These are phyloP conservation scores for Acleris literana DNA, from an alignment of 2,888 invertebrate species.

Conservation along the genomic window DNA sequence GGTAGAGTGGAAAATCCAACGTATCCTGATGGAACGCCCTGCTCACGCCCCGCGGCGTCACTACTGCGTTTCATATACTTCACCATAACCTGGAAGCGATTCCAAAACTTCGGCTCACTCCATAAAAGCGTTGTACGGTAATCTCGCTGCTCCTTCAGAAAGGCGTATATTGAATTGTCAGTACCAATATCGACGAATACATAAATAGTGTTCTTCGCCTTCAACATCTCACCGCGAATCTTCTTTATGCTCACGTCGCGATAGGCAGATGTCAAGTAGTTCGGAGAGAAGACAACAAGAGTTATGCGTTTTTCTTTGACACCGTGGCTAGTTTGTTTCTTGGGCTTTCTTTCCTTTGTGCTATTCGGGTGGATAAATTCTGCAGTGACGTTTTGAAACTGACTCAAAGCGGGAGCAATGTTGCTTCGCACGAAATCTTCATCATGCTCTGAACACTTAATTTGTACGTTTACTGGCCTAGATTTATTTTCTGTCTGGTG, in stretches of 20 bases:
- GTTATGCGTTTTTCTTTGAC: conserved; percentile 51
- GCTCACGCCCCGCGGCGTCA: conserved; percentile 6
- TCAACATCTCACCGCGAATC: conserved; percentile 71
- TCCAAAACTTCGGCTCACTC: conserved; percentile 72
- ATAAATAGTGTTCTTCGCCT: conserved; percentile 66
- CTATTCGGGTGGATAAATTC: conserved; percentile 46
- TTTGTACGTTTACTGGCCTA: conserved; percentile 47
- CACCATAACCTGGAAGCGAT: conserved; percentile 56
- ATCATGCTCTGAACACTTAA: conserved; percentile 63
- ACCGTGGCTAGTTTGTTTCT: conserved; percentile 49
- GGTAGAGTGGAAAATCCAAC: conserved; percentile 49
- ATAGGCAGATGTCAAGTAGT: conserved; percentile 70
- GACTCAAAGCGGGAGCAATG: conserved; percentile 62
- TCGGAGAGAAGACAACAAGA: conserved; percentile 70
- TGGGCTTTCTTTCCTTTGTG: conserved; percentile 46
- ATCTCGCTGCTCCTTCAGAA: conserved; percentile 72
- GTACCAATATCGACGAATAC: conserved; percentile 70
- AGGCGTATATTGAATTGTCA: conserved; percentile 74
- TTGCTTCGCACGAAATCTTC: conserved; percentile 68
- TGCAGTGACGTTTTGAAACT: conserved; percentile 55
- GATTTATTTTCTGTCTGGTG: conserved; percentile 34
- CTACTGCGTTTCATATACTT: conserved; percentile 42
- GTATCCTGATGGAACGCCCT: not conserved
- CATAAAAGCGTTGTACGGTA: conserved; percentile 61
- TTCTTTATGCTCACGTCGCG: conserved; percentile 73